These are phyloP conservation scores for Carterocephalus palaemon DNA, from an alignment of 2,888 invertebrate genomes.

Conservation along the genomic window DNA sequence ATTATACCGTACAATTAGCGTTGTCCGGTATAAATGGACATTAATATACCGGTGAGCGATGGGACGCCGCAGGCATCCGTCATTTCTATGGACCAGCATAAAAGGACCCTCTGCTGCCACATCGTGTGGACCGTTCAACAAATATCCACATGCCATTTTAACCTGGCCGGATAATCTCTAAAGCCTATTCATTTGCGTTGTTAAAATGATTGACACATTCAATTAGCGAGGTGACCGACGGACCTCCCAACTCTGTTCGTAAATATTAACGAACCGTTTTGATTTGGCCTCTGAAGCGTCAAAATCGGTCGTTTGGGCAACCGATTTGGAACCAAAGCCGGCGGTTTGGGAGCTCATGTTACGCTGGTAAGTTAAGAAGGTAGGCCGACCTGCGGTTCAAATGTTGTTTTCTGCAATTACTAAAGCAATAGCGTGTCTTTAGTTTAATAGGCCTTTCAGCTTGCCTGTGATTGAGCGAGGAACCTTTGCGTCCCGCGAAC, in stretches of 20 bases:
- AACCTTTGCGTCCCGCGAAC: conserved; percentile 34
- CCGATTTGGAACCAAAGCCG: conserved; percentile 25
- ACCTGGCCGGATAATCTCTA: conserved; percentile 53
- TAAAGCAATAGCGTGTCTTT: conserved; percentile 64
- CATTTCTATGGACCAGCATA: conserved; percentile 44
- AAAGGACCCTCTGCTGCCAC: conserved; percentile 5
- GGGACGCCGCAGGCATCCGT: conserved; percentile 58
- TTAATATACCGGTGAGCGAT: conserved; percentile 60
- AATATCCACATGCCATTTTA: conserved; percentile 41
- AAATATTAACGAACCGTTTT: conserved; percentile 53
- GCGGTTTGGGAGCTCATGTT: conserved; percentile 38
- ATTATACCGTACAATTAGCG: conserved; percentile 62
- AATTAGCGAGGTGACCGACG: conserved; percentile 83
- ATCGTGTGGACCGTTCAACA: conserved; percentile 23
- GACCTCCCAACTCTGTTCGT: conserved; percentile 76
- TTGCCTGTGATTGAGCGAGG: conserved; percentile 38
- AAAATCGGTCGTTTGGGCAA: conserved; percentile 1
- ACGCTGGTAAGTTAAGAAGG: conserved; percentile 43
- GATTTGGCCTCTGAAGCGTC: conserved; percentile 36
- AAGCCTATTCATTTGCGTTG: conserved; percentile 81
- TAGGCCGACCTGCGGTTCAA: conserved; percentile 65
- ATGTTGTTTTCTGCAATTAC: conserved; percentile 76
- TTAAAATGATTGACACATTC: conserved; percentile 89
- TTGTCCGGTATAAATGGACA: conserved; percentile 60
- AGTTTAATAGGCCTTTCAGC: conserved; percentile 70